Evolutionary conservation across 2,797 vertebrate genomes (phyloP).

Genomic region (Aselliscus stoliczkanus): DNA sequence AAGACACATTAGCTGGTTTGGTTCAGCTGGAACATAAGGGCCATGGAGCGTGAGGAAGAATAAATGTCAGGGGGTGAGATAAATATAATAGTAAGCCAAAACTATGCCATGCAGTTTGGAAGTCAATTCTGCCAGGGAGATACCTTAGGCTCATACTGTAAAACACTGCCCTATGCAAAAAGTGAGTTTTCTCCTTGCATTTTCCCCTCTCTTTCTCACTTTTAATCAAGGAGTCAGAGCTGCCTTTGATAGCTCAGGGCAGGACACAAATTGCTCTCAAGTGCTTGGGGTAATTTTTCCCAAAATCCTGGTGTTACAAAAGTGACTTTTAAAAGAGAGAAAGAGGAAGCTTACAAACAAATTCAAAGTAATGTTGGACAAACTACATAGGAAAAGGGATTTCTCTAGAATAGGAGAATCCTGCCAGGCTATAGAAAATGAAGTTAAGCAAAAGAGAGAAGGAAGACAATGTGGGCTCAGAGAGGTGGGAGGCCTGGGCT

Average conservation of each 20-base stretch:
- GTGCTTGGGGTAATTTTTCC: background rate
- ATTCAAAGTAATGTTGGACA: background rate
- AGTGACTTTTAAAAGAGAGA: background rate
- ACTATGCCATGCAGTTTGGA: background rate
- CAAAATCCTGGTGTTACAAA: background rate
- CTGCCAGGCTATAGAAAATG: background rate
- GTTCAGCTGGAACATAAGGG: background rate
- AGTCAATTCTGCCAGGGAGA: background rate
- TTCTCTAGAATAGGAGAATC: background rate
- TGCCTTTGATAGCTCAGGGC: background rate
- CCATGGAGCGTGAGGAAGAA: background rate
- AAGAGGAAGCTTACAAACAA: background rate
- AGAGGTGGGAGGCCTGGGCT: background rate
- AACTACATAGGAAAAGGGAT: background rate
- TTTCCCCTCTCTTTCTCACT: background rate
- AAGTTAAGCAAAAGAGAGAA: background rate
- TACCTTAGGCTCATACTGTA: background rate
- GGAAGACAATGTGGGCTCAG: background rate
- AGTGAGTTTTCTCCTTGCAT: background rate
- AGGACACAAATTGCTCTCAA: background rate
- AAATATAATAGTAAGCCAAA: background rate
- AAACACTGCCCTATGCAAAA: too few species aligned
- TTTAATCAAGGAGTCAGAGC: background rate
- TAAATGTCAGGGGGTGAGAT: background rate
- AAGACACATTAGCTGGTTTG: accelerated